Base-by-base conservation (phyloP, 1,140 invertebrate species). In the Euura saliciscinereae region DNA sequence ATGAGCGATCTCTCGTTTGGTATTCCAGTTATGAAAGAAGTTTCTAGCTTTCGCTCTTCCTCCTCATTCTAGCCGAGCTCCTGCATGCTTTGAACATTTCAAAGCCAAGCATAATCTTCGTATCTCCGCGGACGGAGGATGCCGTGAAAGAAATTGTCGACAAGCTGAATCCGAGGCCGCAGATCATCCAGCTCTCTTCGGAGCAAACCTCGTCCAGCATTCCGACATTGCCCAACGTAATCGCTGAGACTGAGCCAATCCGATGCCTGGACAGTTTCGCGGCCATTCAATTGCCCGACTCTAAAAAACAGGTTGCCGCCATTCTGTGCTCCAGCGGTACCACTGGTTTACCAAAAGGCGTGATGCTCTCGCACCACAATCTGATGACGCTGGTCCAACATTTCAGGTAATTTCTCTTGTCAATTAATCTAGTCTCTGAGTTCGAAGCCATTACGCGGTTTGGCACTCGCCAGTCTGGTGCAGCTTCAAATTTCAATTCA, bases 301-400 rank as follows among this genome's bases (percentile, higher is more conserved):
- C 67, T 43, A 74, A 73, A 6, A 79, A 84, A 42, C 78, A 83
- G 45, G 85, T 83, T 2, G 80, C 82, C 42, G 74, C 87, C 11
- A 85, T 91, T 74, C 79, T 89, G 0, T 89, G 82, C 73, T 91
- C 93, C 1, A 94, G 93, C 72, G 94, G 94, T 42, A 96, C 94
- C 4, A 96, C 94, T 45, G 94, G 95, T 11, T 84, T 94, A 65
- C 95, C 96, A 0, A 98, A 98, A 87, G 95, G 95, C 59, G 96
- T 97, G 0, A 91, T 93, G 85, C 84, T 97, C 2, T 95, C 95
- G 2, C 95, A 97, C 82, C 84, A 83, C 59, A 93, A 92, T 83
- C 82, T 93, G 8, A 77, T 91, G 7, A 82, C 86, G 44, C 83
- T 89, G 43, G 77, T 87, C 4, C 76, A 82, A 43, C 86, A 88